These are phyloP conservation scores for Diplosoma virens DNA, from an alignment of 23 tunicate species.

Conservation along the genomic window DNA sequence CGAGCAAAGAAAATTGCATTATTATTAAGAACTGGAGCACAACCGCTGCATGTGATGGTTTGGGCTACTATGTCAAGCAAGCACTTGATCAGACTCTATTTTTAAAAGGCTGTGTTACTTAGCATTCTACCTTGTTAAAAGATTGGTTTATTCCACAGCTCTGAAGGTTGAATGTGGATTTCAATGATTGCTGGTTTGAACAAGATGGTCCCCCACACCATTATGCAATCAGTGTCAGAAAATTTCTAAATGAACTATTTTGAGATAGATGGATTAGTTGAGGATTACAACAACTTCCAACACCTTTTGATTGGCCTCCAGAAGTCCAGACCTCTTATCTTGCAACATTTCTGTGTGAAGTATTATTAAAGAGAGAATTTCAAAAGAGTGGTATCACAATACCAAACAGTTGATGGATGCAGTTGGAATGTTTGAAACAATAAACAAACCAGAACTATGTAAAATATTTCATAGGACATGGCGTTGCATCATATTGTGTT, in stretches of 20 bases:
- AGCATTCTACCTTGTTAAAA: not conserved
- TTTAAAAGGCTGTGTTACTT: not conserved
- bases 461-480: not conserved
- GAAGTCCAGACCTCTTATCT: not conserved
- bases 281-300: not conserved
- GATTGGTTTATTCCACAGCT: not conserved
- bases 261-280: not conserved
- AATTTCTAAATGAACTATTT: not conserved
- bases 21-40: not conserved
- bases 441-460: not conserved
- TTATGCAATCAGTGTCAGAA: not conserved
- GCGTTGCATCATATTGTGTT: not conserved
- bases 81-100: not conserved
- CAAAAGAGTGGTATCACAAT: not conserved
- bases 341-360: not conserved
- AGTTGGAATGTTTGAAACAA: not conserved
- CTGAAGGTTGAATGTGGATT: too few species aligned
- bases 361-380: not conserved
- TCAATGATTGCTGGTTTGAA: not conserved
- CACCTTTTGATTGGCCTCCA: not conserved
- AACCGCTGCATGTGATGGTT: not conserved
- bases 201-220: not conserved
- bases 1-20: not conserved
- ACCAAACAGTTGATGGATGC: not conserved
- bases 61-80: not conserved